Base-by-base conservation (phyloP, 2,797 vertebrate species). In the Echiichthys vipera region DNA sequence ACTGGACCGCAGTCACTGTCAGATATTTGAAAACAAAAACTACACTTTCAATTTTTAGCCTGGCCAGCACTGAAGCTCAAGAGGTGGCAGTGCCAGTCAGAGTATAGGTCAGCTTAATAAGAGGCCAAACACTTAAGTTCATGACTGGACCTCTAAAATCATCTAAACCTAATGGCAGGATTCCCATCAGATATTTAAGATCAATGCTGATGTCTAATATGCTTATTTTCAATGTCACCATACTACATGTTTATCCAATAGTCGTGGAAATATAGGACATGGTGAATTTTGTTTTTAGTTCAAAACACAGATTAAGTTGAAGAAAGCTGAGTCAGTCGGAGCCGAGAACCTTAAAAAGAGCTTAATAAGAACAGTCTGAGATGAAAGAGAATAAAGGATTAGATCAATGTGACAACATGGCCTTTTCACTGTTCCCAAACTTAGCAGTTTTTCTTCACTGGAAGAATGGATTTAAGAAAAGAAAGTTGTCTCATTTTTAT, bases 1-100 rank as follows among this genome's bases (percentile, higher is more conserved):
- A n/a, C n/a, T n/a, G n/a, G n/a, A n/a, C n/a, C n/a, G n/a, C n/a
- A n/a, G n/a, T n/a, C n/a, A n/a, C n/a, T n/a, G 34, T 57, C 50
- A 39, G 36, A 51, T 39, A 39, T 58, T 51, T 62, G 14, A n/a
- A n/a, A n/a, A n/a, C n/a, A 61, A 30, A 67, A 45, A 68, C 20
- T 9, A 67, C 65, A 39, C 46, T 61, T 51, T 51, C 22, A 43
- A 25, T 13, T 53, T 42, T 63, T 6, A 30, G 30, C 29, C 40
- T 42, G 46, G 18, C 30, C 20, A 57, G 10, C 37, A 37, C 7
- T 5, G 6, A 43, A 37, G 32, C 27, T 46, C 20, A 18, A 56
- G 47, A 69, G n/a, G n/a, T n/a, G n/a, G n/a, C n/a, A n/a, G n/a
- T n/a, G n/a, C n/a, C n/a, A n/a, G n/a, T n/a, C n/a, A n/a, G n/a